Conservation (phyloP, 2,888 invertebrate genomes). For the Taphrorychus bicolor region DNA sequence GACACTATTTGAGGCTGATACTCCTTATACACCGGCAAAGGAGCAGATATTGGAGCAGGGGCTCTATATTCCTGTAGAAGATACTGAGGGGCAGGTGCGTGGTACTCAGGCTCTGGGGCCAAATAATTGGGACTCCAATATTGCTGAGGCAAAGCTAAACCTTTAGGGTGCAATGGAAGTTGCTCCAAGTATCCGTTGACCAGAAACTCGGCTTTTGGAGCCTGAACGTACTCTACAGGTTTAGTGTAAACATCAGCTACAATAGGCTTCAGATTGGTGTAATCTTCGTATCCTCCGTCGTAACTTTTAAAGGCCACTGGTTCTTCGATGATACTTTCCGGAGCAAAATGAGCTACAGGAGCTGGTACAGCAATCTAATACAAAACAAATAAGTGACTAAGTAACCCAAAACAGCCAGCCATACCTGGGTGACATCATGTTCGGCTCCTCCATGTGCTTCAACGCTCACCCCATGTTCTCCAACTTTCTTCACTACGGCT, state of each 20-base stretch:
- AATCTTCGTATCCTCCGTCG: constrained; percentile 47
- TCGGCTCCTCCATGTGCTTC: constrained; percentile 44
- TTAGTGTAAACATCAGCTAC: constrained; percentile 34
- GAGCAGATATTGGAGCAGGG: not conserved
- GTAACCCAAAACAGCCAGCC: not conserved
- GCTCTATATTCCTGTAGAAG: constrained; percentile 15
- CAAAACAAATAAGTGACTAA: not conserved
- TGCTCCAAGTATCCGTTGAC: constrained; percentile 15
- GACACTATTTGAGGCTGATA: constrained; percentile 9
- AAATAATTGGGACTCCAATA: constrained; percentile 12
- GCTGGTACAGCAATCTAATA: constrained; percentile 32
- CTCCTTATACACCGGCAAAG: constrained; percentile 10
- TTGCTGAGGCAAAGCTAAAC: not conserved
- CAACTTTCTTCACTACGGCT: constrained; percentile 55
- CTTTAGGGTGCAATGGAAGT: not conserved
- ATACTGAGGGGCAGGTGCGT: constrained; percentile 5
- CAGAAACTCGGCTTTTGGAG: constrained; percentile 25
- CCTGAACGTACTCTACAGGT: constrained; percentile 29
- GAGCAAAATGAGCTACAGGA: constrained; percentile 20
- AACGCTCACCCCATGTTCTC: constrained; percentile 45
- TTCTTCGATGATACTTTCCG: constrained; percentile 22
- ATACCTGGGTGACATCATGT: not conserved
- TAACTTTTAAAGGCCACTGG: constrained; percentile 44
- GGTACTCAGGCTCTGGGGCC: not conserved
- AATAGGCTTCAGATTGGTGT: constrained; percentile 39